Conservation (phyloP, 2,888 invertebrate species). For the Drosophila percnosoma region DNA sequence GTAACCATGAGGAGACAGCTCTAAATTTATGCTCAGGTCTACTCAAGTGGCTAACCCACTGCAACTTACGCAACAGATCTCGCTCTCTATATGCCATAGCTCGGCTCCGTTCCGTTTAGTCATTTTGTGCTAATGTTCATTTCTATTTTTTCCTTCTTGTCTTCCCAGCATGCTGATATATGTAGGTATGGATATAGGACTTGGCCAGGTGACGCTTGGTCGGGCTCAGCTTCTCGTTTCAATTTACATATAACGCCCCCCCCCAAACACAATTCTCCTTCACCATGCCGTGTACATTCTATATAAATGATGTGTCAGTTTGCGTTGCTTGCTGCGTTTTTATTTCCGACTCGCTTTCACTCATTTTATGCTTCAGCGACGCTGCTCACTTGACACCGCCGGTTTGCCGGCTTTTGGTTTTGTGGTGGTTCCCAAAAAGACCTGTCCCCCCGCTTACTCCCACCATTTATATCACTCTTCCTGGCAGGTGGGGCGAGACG, state of each 20-base stretch:
- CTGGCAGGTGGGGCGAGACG: constrained; percentile 34
- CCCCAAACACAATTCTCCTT: too few relatives aligned
- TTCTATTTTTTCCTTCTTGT: constrained; percentile 17
- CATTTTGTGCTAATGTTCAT: constrained; percentile 67
- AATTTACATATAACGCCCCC: constrained; percentile 74
- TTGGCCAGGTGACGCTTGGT: constrained; percentile 51
- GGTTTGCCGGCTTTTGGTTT: constrained; percentile 63
- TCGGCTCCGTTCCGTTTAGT: constrained; percentile 43
- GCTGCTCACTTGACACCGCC: constrained; percentile 62
- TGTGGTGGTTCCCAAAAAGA: constrained; percentile 43
- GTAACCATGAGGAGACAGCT: constrained; percentile 13
- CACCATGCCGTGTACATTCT: background rate
- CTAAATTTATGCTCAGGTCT: constrained; percentile 10
- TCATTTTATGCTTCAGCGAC: constrained; percentile 72
- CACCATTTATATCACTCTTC: background rate
- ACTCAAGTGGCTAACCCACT: constrained; percentile 45
- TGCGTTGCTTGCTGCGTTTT: constrained; percentile 77
- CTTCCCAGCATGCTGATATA: background rate
- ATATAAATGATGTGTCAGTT: constrained; percentile 82
- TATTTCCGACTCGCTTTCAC: constrained; percentile 69
- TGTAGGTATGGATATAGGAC: constrained; percentile 48
- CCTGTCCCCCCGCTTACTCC: background rate
- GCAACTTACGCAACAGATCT: constrained; percentile 39
- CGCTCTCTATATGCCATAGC: constrained; percentile 10
- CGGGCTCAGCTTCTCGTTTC: constrained; percentile 63